Base-by-base conservation (phyloP, 2,888 invertebrate species). In the Fragum fragum region DNA sequence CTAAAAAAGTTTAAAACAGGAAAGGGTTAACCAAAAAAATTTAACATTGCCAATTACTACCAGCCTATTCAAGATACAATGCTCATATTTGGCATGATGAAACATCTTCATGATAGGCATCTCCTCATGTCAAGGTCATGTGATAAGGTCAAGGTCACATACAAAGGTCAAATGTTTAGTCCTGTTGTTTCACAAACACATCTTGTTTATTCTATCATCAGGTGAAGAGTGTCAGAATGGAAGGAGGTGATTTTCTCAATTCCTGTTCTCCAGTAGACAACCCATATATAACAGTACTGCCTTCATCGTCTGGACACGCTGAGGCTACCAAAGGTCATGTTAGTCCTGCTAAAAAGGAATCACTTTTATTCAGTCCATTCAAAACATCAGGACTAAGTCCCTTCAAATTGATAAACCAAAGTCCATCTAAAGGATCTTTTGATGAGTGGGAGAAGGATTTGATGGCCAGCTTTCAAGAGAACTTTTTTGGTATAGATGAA, bases 401-500 rank as follows among this genome's bases (percentile, higher is more conserved):
- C 16, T 84, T 85, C 68, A 89, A 85, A 28, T 52, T 72, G 18
- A 76, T 79, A 3, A 70, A 73, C 23, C 77, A 81, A 26, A 83
- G 81, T 75, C 83, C 86, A 11, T 81, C 83, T 0, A 83, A 86
- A 23, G 86, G 85, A 23, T 73, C 86, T 1, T 85, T 86, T 68
- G 89, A 90, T 55, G 90, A 89, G 21, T 90, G 90, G 90, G 91
- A 90, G 52, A 90, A 88, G 70, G 87, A 88, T 53, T 89, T 91
- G 66, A 85, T 91, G 70, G 84, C 89, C 1, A 86, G 85, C 70
- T 91, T 90, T 85, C 89, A 91, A 71, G 91, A 90, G 59, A 90
- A 89, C 57, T 74, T 91, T 21, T 90, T 91, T 79, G 88, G 88
- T 63, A 85, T 89, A 68, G 85, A 87, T 69, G 76, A 78, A n/a